Evolutionary conservation across 2,797 vertebrate species (phyloP).

Genomic region (Sternotherus odoratus): DNA sequence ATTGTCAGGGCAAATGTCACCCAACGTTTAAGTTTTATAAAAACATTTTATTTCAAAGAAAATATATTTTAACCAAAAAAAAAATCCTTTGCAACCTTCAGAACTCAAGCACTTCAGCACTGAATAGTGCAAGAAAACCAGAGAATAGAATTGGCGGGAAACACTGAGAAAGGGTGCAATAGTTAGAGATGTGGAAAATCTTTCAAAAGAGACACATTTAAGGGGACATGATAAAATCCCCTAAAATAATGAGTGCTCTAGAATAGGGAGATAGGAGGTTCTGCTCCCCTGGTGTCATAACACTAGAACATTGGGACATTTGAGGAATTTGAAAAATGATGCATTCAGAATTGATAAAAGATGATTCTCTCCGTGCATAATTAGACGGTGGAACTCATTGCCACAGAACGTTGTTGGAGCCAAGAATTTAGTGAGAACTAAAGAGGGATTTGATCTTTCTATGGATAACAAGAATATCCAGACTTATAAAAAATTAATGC

Average conservation of each 20-base stretch:
- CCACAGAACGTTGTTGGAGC: background rate
- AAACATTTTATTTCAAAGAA: background rate
- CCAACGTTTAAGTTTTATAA: background rate
- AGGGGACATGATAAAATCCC: background rate
- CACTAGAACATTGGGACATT: background rate
- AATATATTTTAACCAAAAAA: background rate
- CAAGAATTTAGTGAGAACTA: background rate
- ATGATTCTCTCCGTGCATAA: background rate
- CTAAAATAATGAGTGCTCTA: background rate
- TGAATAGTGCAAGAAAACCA: background rate
- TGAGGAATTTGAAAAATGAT: background rate
- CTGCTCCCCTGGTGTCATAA: background rate
- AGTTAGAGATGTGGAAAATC: background rate
- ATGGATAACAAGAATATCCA: background rate
- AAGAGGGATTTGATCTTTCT: background rate
- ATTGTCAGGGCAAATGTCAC: background rate
- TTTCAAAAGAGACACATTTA: background rate
- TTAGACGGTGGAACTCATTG: background rate
- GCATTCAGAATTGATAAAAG: background rate
- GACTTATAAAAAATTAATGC: background rate
- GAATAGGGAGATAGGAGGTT: background rate
- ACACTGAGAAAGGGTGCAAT: accelerated
- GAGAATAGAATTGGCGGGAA: background rate
- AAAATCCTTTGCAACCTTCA: accelerated
- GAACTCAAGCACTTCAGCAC: background rate